Evolutionary conservation across 2,797 vertebrate species (phyloP).

Genomic region (Chanos chanos): DNA sequence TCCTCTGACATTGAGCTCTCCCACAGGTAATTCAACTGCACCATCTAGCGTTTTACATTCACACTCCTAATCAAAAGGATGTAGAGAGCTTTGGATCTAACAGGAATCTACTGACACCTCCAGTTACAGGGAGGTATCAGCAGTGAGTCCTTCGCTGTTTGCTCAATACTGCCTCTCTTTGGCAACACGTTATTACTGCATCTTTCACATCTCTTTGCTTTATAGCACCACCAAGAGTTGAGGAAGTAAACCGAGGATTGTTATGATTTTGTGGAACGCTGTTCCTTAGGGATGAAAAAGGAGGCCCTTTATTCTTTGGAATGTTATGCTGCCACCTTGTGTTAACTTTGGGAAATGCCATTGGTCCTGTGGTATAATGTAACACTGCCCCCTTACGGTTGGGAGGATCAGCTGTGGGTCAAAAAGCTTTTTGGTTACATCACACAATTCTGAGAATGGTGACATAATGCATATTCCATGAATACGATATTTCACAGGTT

Average conservation of each 20-base stretch:
- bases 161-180: constrained; percentile 14
- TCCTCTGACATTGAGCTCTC: too few species aligned
- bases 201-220: neutral
- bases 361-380: neutral
- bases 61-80: constrained; percentile 1
- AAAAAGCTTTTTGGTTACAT: too few species aligned
- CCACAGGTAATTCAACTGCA: neutral
- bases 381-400: constrained; percentile 30
- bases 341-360: neutral
- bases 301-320: neutral
- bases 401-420: neutral
- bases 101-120: constrained; percentile 11
- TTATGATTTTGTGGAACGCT: neutral
- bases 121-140: neutral
- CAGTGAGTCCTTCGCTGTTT: neutral
- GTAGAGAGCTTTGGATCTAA: neutral
- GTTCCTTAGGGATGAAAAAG: neutral
- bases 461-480: too few species aligned
- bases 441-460: too few species aligned
- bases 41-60: neutral
- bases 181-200: neutral
- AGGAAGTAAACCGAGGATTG: neutral
- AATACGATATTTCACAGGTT: too few species aligned
- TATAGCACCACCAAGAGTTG: constrained; percentile 5
- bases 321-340: constrained; percentile 31